Evolutionary conservation across 2,113 vertebrate genomes (phyloP).

Genomic region (Bubalus kerabau): DNA sequence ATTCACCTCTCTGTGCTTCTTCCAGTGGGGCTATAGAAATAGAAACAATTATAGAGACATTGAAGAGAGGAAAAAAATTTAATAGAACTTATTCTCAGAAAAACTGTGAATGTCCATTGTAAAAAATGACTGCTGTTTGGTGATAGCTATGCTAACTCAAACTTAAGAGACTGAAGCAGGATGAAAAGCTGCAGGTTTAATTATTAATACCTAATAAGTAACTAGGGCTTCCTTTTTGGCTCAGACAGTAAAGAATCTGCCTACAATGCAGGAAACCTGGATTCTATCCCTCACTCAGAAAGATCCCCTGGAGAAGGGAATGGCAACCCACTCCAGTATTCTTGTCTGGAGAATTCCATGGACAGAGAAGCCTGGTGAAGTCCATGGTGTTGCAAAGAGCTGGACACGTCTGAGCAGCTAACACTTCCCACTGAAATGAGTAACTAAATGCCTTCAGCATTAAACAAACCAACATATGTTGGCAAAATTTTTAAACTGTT

Average conservation of each 20-base stretch:
- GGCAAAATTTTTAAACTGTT: neutral
- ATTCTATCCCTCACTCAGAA: neutral
- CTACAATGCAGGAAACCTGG: neutral
- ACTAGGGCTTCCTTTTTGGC: neutral
- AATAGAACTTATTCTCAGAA: neutral
- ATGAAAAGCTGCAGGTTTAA: neutral
- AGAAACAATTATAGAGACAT: constrained; percentile 7
- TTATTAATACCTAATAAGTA: neutral
- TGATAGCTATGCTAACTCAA: neutral
- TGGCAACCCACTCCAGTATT: neutral
- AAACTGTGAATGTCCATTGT: neutral
- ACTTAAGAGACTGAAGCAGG: neutral
- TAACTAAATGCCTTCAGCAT: neutral
- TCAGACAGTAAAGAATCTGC: neutral
- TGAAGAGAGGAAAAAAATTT: neutral
- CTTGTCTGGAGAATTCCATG: neutral
- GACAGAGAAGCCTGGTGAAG: neutral
- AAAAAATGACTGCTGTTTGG: neutral
- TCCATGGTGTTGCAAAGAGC: fast-evolving
- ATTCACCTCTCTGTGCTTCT: neutral
- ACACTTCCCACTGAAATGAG: neutral
- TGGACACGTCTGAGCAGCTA: neutral
- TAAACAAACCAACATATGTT: neutral
- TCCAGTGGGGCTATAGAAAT: neutral
- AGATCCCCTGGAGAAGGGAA: neutral